These are phyloP conservation scores for Clarias macrocephalus DNA, from an alignment of 2,113 vertebrate species.

Conservation along the genomic window DNA sequence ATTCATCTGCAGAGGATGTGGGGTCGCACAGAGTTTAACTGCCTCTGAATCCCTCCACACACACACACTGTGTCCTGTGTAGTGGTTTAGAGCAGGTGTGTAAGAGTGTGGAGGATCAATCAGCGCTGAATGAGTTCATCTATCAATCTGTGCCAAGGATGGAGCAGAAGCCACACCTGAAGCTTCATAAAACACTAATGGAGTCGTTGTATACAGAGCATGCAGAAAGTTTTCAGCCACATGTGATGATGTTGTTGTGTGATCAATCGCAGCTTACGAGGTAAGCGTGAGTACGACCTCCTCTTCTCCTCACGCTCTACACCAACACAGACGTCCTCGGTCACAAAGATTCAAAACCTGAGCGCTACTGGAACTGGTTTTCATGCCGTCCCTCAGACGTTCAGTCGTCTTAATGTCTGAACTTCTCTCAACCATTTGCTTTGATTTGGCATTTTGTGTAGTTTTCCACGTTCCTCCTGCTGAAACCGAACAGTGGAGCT, in stretches of 20 bases:
- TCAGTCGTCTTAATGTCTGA: not conserved
- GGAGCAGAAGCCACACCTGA: not conserved
- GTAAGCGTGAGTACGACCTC: not conserved
- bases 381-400: not conserved
- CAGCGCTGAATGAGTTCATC: not conserved
- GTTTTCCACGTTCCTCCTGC: not conserved
- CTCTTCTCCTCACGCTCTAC: not conserved
- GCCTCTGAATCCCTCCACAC: not conserved
- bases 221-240: not conserved
- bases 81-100: not conserved
- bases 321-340: not conserved
- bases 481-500: not conserved
- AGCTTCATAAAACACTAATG: not conserved
- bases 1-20: constrained; percentile 42
- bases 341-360: not conserved
- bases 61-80: not conserved
- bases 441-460: not conserved
- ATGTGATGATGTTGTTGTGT: not conserved
- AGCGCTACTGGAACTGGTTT: not conserved
- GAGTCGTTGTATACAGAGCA: not conserved
- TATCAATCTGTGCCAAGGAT: not conserved
- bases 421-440: not conserved
- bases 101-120: not conserved
- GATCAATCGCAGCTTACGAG: not conserved
- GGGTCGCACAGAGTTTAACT: constrained; percentile 47